A percentile compares a stretch with the other conserved stretches of the same genome.
phyloP scores from a whole-genome alignment of 2,888 invertebrate genomes.

The Anticlea derivata region DNA sequence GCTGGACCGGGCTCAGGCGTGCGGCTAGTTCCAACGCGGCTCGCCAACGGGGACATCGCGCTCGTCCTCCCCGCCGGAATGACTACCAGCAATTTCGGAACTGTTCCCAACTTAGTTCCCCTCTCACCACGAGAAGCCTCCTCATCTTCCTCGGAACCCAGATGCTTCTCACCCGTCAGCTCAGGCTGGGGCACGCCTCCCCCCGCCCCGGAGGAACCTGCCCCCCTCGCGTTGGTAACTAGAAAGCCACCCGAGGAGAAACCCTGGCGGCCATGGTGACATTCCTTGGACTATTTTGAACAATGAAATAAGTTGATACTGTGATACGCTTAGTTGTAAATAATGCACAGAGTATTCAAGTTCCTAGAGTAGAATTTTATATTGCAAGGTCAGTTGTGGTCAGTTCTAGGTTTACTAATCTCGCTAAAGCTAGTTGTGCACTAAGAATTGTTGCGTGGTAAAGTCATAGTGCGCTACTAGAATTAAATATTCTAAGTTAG shows the following conservation, averaged over 20 bases:
- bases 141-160: slow-evolving; percentile 85
- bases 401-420: slow-evolving; percentile 29
- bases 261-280: slow-evolving; percentile 93
- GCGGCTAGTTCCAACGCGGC: slow-evolving; percentile 90
- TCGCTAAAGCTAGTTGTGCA: background rate
- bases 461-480: background rate
- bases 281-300: slow-evolving; percentile 42
- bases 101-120: slow-evolving; percentile 88
- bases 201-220: slow-evolving; percentile 66
- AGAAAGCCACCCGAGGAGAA: slow-evolving; percentile 87
- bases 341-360: slow-evolving; percentile 53
- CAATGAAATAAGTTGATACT: slow-evolving; percentile 20
- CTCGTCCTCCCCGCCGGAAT: slow-evolving; percentile 89
- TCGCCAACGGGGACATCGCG: slow-evolving; percentile 93
- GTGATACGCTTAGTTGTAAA: slow-evolving; percentile 39
- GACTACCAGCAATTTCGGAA: slow-evolving; percentile 74
- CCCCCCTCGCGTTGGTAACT: slow-evolving; percentile 89
- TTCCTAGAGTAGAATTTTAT: slow-evolving; percentile 51
- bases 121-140: slow-evolving; percentile 90
- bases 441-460: background rate
- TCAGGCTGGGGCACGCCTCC: slow-evolving; percentile 77
- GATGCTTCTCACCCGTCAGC: slow-evolving; percentile 85
- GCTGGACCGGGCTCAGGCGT: slow-evolving; percentile 88
- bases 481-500: slow-evolving; percentile 24
- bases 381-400: slow-evolving; percentile 38